phyloP scores from a whole-genome alignment of 1,140 invertebrate genomes.

The Drosophila takahashii region DNA sequence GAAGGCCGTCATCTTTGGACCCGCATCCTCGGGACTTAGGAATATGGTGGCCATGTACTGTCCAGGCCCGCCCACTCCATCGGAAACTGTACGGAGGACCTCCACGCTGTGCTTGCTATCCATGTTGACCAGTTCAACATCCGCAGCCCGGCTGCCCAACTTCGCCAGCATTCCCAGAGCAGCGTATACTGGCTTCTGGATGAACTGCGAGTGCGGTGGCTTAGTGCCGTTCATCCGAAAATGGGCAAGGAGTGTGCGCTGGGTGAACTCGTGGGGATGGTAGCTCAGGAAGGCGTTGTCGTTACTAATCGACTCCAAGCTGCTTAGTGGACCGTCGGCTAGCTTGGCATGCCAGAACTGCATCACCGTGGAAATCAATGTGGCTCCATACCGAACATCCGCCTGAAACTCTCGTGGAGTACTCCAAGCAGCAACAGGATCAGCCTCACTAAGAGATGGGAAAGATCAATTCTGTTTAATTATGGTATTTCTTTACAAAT shows the following conservation, averaged over 20 bases:
- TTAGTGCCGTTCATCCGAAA: slow-evolving; percentile 85
- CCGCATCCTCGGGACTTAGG: slow-evolving; percentile 68
- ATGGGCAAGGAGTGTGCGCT: slow-evolving; percentile 85
- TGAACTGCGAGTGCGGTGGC: slow-evolving; percentile 85
- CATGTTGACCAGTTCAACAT: slow-evolving; percentile 68
- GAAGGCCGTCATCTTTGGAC: slow-evolving; percentile 52
- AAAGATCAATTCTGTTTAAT: neutral
- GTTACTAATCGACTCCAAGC: slow-evolving; percentile 84
- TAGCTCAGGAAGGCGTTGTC: slow-evolving; percentile 86
- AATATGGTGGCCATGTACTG: slow-evolving; percentile 74
- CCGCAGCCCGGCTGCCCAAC: slow-evolving; percentile 73
- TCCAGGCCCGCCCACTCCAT: slow-evolving; percentile 43
- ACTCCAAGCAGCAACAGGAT: slow-evolving; percentile 85
- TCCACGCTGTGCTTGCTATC: slow-evolving; percentile 68
- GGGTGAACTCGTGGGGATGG: slow-evolving; percentile 85
- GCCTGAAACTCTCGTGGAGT: slow-evolving; percentile 81
- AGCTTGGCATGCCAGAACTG: slow-evolving; percentile 80
- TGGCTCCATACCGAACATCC: slow-evolving; percentile 85
- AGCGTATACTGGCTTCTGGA: slow-evolving; percentile 85
- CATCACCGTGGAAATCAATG: slow-evolving; percentile 83
- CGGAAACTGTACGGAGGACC: slow-evolving; percentile 61
- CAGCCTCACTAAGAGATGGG: slow-evolving; percentile 83
- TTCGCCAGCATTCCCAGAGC: slow-evolving; percentile 85
- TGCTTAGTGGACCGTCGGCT: slow-evolving; percentile 48
- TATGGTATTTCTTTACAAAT: neutral